Percentiles rank a stretch among this genome's conserved stretches.
These are phyloP conservation scores for Aromia moschata DNA, from an alignment of 2,888 invertebrate genomes.

Conservation along the genomic window DNA sequence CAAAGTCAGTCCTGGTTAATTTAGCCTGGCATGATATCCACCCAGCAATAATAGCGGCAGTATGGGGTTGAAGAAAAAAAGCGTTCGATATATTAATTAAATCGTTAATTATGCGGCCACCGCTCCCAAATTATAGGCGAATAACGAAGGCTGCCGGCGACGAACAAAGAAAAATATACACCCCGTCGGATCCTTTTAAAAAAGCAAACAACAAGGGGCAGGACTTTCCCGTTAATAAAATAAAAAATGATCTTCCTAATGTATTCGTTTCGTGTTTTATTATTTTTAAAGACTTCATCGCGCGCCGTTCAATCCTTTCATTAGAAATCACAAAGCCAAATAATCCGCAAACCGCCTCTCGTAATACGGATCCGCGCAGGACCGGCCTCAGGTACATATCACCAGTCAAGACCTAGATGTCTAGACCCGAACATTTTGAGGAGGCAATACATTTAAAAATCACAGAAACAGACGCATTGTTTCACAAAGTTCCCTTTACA, in stretches of 20 bases:
- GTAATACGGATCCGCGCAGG: conserved; percentile 39
- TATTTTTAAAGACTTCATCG: conserved; percentile 28
- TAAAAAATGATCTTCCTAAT: conserved; percentile 33
- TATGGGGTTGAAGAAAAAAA: not conserved
- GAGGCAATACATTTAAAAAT: no score
- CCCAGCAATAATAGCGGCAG: not conserved
- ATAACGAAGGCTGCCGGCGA: conserved; percentile 3
- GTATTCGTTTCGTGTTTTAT: conserved; percentile 31
- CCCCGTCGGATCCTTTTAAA: conserved; percentile 21
- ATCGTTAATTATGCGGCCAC: conserved; percentile 1
- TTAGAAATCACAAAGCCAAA: conserved; percentile 35
- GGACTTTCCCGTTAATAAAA: conserved; percentile 20
- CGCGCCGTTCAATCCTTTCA: conserved; percentile 36
- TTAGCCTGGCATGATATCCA: not conserved
- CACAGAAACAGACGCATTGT: no score
- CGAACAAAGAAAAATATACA: conserved; percentile 24
- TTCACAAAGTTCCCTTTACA: no score
- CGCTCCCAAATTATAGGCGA: conserved; percentile 11
- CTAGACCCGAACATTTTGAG: no score
- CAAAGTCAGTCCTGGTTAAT: not conserved
- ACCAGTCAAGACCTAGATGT: no score
- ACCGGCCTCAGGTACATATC: no score
- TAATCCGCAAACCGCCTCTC: conserved; percentile 36
- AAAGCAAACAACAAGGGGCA: conserved; percentile 13
- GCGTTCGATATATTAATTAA: conserved; percentile 3